Conservation (phyloP, 2,113 vertebrate species). For the Elephantulus edwardii region DNA sequence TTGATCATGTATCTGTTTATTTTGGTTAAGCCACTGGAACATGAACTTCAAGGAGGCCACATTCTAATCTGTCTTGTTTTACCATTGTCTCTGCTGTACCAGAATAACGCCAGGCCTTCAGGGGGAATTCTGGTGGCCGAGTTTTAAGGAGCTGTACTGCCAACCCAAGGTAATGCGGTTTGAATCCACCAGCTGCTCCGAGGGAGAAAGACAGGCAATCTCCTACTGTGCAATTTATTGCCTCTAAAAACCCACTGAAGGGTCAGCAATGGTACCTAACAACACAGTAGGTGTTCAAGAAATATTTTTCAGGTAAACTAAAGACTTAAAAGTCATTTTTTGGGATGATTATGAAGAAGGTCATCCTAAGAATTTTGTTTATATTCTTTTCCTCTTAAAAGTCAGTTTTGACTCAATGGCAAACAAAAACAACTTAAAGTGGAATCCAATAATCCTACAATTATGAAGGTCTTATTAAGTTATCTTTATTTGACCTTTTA, state of each 20-base stretch:
- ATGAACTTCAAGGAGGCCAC: neutral
- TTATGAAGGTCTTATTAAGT: neutral
- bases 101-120: neutral
- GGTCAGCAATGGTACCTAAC: no score
- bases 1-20: neutral
- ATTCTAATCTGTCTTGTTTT: neutral
- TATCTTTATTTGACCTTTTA: no score
- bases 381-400: constrained; percentile 37
- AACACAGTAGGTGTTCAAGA: neutral
- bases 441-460: constrained; percentile 4
- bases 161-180: no score
- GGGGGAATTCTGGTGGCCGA: no score
- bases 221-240: no score
- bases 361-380: neutral
- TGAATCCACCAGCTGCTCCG: no score
- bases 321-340: neutral
- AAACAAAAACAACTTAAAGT: constrained; percentile 46
- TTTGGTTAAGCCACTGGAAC: neutral
- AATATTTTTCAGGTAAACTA: neutral
- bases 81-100: neutral
- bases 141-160: no score
- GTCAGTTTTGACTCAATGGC: neutral
- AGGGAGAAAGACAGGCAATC: no score
- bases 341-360: constrained; percentile 5
- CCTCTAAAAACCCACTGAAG: no score